phyloP scores from a whole-genome alignment of 2,113 vertebrate species.

The Heloderma charlesbogerti region DNA sequence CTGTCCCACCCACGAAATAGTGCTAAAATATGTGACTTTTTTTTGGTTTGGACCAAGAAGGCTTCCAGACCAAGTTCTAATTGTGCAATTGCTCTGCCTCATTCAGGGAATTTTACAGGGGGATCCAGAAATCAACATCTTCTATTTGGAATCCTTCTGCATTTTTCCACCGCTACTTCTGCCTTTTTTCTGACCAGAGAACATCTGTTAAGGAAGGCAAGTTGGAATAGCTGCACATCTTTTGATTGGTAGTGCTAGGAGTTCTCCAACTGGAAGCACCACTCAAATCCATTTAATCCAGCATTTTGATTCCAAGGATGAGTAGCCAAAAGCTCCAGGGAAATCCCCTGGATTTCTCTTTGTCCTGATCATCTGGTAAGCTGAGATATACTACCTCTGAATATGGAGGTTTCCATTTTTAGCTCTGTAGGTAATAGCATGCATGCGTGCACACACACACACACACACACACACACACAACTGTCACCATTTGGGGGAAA shows the following conservation, averaged over 20 bases:
- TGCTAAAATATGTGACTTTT: neutral
- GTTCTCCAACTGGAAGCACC: too few species aligned
- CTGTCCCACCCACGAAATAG: neutral
- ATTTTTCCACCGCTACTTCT: too few species aligned
- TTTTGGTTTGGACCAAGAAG: neutral
- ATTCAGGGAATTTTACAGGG: too few species aligned
- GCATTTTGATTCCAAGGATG: neutral
- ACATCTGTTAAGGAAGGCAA: too few species aligned
- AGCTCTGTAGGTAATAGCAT: neutral
- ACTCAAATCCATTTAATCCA: neutral
- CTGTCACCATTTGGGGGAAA: neutral
- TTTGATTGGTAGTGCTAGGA: too few species aligned
- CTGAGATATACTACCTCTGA: neutral
- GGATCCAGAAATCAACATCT: too few species aligned
- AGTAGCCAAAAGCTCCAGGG: too few species aligned
- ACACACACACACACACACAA: neutral
- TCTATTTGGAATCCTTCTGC: too few species aligned
- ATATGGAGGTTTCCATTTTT: neutral
- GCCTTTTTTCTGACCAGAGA: too few species aligned
- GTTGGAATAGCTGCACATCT: too few species aligned
- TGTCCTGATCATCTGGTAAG: neutral
- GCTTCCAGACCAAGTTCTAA: too few species aligned
- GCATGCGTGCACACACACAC: neutral
- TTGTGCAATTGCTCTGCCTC: too few species aligned
- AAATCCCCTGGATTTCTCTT: neutral